Percentiles rank a stretch among this genome's conserved stretches.
phyloP scores from a whole-genome alignment of 2,797 vertebrate species.

The Protosalanx chinensis region DNA sequence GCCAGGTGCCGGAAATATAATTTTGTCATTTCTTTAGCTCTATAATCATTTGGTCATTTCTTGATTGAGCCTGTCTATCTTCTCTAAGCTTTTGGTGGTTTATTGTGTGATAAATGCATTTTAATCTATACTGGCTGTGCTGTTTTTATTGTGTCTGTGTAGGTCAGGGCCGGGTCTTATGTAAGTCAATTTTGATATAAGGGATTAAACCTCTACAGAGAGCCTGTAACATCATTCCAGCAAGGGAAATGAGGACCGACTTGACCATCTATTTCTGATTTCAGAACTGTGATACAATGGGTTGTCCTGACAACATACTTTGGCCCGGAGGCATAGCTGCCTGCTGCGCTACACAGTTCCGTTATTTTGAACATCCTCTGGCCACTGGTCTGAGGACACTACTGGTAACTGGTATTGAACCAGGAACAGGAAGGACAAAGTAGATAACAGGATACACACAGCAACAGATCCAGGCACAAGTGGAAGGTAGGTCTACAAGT shows the following conservation, averaged over 20 bases:
- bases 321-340: neutral
- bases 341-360: no score
- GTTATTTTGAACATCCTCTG: no score
- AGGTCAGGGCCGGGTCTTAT: constrained; percentile 58
- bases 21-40: neutral
- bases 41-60: constrained; percentile 40
- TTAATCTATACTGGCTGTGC: constrained; percentile 47
- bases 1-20: no score
- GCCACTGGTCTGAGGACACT: neutral
- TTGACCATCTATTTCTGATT: neutral
- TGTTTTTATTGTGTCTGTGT: constrained; percentile 42
- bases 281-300: no score
- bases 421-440: neutral
- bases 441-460: constrained; percentile 19
- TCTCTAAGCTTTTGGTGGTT: constrained; percentile 33
- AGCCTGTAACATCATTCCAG: constrained; percentile 27
- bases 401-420: neutral
- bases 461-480: constrained; percentile 6
- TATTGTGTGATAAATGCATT: constrained; percentile 46
- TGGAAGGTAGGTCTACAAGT: neutral
- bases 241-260: constrained; percentile 17
- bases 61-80: constrained; percentile 45
- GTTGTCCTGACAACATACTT: neutral
- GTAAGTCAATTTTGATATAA: constrained; percentile 69
- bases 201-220: constrained; percentile 62